Conservation (phyloP, 2,113 vertebrate species). For the Clupea harengus region DNA sequence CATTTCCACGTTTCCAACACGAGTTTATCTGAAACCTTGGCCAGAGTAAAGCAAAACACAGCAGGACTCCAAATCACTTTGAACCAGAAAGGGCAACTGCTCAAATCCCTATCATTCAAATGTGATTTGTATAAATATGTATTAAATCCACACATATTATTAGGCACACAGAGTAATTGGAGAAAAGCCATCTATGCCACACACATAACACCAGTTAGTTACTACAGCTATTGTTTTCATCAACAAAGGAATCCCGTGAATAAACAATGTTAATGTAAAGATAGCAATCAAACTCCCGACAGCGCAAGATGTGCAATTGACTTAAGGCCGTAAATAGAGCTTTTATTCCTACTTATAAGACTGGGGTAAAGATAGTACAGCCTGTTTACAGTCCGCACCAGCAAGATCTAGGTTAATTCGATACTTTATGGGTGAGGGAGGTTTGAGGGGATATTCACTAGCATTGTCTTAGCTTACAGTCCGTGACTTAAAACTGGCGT, state of each 20-base stretch:
- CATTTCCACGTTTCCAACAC: neutral
- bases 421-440: neutral
- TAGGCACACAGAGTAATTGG: neutral
- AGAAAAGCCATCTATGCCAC: neutral
- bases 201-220: neutral
- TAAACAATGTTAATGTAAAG: neutral
- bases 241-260: neutral
- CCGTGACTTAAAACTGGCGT: neutral
- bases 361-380: neutral
- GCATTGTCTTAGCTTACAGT: neutral
- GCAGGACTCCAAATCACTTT: neutral
- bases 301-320: neutral
- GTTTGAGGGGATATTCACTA: neutral
- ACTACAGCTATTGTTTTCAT: neutral
- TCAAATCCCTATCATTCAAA: neutral
- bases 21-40: neutral
- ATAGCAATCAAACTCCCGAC: neutral
- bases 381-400: neutral
- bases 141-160: neutral
- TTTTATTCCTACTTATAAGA: neutral
- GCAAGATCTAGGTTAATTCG: neutral
- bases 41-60: neutral
- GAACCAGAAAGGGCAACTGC: neutral
- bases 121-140: neutral
- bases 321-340: neutral